Base-by-base conservation (phyloP, 2,888 invertebrate genomes). In the Pseudeuparius sepicola region DNA sequence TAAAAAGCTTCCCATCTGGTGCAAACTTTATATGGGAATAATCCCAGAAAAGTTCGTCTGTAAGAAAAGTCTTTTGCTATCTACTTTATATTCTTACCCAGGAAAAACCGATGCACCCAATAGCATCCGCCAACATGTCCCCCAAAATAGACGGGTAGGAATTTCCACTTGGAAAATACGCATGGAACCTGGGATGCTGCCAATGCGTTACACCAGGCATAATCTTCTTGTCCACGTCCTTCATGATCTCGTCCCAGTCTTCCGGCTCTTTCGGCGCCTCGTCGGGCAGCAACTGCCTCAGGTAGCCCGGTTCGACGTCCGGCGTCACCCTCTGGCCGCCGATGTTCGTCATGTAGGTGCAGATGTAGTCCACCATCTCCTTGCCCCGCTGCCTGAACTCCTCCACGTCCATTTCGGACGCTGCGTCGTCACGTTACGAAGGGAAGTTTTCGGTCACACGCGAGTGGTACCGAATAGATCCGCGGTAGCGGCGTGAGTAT, bases 101-200 rank as follows among this genome's bases (percentile, higher is more conserved):
- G 26, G 96, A 96, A 65, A 98, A 98, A 55, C 98, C 98, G 51
- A 97, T 87, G 62, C 92, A 93, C 26, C 94, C 97, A 39, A 98
- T 86, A 14, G 92, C 93, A 58, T 89, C 89, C 3, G 90, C 84
- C 37, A 98, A 67, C 93, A 98, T 94, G 56, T 98, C 97, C 3
- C 90, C 98, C 30, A 98, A 69, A 44, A 98, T 94, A 4, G 96
- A 94, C 2, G 97, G 97, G 61, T 79, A 98, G 1, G 86, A 92
- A 65, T 96, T 96, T 10, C 97, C 97, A 9, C 96, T 80, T 3
- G 98, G 97, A 60, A 98, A 99, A 62, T 99, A 99, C 0, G 98
- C 98, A 61, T 97, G 96, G 65, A 98, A 98, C 39, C 89, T 71
- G 1, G 97, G 97, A 70, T 97, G 97, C 59, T 97, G 96, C 98